Evolutionary conservation across 2,888 invertebrate genomes (phyloP), one percentile per base, ranked within the genome.

Genomic region (Rotaria sp.): DNA sequence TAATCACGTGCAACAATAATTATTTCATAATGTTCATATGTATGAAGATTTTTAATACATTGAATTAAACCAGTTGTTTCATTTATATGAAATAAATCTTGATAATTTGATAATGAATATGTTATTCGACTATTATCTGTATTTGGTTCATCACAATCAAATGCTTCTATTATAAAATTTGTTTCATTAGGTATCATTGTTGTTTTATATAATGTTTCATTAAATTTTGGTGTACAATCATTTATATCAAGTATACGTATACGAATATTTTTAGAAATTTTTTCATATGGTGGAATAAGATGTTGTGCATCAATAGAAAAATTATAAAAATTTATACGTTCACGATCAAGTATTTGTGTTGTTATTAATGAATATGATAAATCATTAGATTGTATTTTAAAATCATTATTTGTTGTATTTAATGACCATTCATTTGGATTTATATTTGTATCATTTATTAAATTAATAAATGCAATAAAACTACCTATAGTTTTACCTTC

Each of bases 381-480:
- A 13, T 45, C 45, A 45, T 41, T 45, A 15, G 45, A 45, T 80
- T 80, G 80, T 2, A 80, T 45, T n/a, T 41, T 45, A 45, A 80
- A 80, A 80, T 80, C 80, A 18, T 26, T 18, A 45, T 80, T 13
- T 15, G 45, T 80, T 41, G 45, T 45, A 80, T 41, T 80, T n/a
- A 80, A n/a, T 80, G n/a, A 11, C 80, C 80, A 80, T 80, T 80
- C 80, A 21, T 80, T 80, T n/a, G 3, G 3, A 0, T 13, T 80
- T 15, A 45, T 41, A 45, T 45, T 45, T 15, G 80, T 45, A n/a
- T 45, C n/a, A 45, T 80, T 80, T 10, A 80, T n/a, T 45, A 80
- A n/a, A 80, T 80, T 80, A 26, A 80, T 80, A 80, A 80, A 80
- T 45, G 45, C 80, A 45, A 80, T 80, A n/a, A 80, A 80, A 80